phyloP scores from a whole-genome alignment of 23 tunicate genomes.

The Diplosoma virens region DNA sequence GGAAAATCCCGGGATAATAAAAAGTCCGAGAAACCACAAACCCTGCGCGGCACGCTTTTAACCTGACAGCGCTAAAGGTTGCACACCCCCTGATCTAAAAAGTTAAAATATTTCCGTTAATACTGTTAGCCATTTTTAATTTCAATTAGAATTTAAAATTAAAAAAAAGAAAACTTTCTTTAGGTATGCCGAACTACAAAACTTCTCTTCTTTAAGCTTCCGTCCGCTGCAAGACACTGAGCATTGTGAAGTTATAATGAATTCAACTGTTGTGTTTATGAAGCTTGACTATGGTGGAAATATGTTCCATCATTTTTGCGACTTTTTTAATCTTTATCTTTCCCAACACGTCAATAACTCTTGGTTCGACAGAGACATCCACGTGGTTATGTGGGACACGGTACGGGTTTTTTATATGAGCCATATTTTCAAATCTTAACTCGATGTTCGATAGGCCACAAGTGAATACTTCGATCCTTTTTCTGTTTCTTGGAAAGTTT shows the following conservation, averaged over 20 bases:
- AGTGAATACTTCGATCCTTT: slow-evolving; percentile 65
- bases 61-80: too few relatives aligned
- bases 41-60: too few relatives aligned
- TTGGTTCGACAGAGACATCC: slow-evolving; percentile 59
- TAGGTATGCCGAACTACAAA: slow-evolving; percentile 88
- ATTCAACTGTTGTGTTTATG: slow-evolving; percentile 72
- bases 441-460: slow-evolving; percentile 14
- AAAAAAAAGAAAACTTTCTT: neutral
- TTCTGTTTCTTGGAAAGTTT: slow-evolving; percentile 70
- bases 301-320: slow-evolving; percentile 84
- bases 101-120: too few relatives aligned
- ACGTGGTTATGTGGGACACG: slow-evolving; percentile 92
- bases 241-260: slow-evolving; percentile 63
- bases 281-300: slow-evolving; percentile 87
- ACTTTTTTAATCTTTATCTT: slow-evolving; percentile 55
- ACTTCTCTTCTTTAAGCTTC: slow-evolving; percentile 38
- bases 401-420: too few relatives aligned
- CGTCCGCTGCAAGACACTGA: slow-evolving; percentile 19
- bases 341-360: slow-evolving; percentile 69
- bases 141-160: neutral
- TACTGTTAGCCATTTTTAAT: too few relatives aligned
- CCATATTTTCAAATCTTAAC: too few relatives aligned
- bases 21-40: too few relatives aligned
- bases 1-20: too few relatives aligned
- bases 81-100: too few relatives aligned